Evolutionary conservation across 2,797 vertebrate genomes (phyloP).

Genomic region (Stomatorhinus walkeri): DNA sequence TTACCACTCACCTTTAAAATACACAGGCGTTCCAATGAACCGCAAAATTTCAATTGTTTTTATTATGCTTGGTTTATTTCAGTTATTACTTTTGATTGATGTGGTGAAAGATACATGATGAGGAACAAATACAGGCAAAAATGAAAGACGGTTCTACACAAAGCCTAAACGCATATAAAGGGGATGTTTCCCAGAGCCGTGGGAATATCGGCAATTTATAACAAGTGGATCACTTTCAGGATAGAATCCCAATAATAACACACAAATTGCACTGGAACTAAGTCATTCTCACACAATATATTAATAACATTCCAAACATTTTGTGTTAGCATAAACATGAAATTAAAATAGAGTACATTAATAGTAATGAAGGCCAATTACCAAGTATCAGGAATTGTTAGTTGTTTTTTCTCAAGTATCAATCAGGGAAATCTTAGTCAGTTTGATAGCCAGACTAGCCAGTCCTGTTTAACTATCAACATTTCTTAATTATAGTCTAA

Average conservation of each 20-base stretch:
- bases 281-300: constrained; percentile 9
- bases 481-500: neutral
- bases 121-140: constrained; percentile 43
- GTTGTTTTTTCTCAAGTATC: neutral
- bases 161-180: constrained; percentile 35
- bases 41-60: constrained; percentile 16
- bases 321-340: neutral
- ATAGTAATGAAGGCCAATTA: neutral
- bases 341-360: constrained; percentile 2
- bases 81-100: constrained; percentile 42
- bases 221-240: neutral
- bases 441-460: neutral
- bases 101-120: constrained; percentile 47
- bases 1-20: constrained; percentile 11
- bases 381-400: neutral
- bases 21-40: neutral
- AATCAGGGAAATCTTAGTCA: neutral
- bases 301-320: constrained; percentile 10
- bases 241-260: constrained; percentile 1
- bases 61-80: constrained; percentile 40
- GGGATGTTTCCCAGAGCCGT: neutral
- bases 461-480: neutral
- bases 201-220: neutral
- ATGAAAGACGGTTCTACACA: constrained; percentile 37
- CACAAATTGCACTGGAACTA: neutral